Evolutionary conservation across 2,113 vertebrate genomes (phyloP).

Genomic region (Alethe castanea): DNA sequence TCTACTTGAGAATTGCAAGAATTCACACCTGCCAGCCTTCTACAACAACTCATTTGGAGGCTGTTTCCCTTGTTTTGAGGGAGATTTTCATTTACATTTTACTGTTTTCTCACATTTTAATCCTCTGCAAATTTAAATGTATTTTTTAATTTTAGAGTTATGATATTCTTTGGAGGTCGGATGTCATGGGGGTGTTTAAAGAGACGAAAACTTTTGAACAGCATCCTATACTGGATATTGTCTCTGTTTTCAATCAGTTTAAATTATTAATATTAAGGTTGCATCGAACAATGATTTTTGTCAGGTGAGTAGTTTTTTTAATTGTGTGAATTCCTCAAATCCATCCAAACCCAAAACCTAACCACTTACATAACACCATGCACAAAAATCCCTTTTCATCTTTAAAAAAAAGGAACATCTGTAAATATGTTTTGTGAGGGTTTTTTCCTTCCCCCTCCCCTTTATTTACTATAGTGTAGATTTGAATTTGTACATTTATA

Average conservation of each 20-base stretch:
- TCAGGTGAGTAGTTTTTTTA: not conserved
- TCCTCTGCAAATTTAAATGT: not conserved
- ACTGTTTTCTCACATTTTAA: not conserved
- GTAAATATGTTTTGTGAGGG: not conserved
- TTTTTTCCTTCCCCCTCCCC: rapidly evolving
- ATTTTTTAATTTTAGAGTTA: not conserved
- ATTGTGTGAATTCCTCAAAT: not conserved
- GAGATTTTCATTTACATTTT: not conserved
- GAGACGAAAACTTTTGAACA: not conserved
- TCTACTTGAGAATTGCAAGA: not conserved
- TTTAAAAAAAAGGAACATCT: not conserved
- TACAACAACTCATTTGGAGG: not conserved
- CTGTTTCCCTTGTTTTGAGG: not conserved
- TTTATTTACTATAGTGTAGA: not conserved
- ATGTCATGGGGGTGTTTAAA: not conserved
- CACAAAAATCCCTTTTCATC: rapidly evolving
- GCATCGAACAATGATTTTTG: not conserved
- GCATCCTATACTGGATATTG: not conserved
- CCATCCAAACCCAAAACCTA: not conserved
- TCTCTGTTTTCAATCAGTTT: not conserved
- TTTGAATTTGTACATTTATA: not conserved
- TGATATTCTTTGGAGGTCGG: not conserved
- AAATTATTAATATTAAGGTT: not conserved
- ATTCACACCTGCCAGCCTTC: not conserved
- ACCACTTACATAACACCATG: not conserved